Percentiles rank a stretch among this genome's conserved stretches.
Evolutionary conservation across 2,888 invertebrate species (phyloP).

Genomic region (Melipona bicolor): DNA sequence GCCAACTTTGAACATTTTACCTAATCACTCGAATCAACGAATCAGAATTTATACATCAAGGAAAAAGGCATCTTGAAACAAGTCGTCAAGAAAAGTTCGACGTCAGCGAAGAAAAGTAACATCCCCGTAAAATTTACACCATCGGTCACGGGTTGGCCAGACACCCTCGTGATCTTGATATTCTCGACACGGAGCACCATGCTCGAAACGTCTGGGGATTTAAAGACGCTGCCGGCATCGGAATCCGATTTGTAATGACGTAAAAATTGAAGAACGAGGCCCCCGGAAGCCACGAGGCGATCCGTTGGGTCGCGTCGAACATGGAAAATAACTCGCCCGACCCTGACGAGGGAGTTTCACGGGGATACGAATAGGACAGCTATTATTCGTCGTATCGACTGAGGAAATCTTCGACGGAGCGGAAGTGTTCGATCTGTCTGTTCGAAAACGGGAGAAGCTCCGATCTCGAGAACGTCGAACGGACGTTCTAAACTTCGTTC

Average conservation of each 20-base stretch:
- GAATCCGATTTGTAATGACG: slow-evolving; percentile 46
- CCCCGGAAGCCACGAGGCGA: slow-evolving; percentile 11
- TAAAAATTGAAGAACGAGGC: slow-evolving; percentile 39
- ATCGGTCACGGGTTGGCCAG: neutral
- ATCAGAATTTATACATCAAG: neutral
- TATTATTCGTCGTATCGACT: slow-evolving; percentile 53
- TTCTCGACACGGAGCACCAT: no score
- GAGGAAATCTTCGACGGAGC: slow-evolving; percentile 38
- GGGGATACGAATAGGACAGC: slow-evolving; percentile 36
- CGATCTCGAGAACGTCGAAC: slow-evolving; percentile 23
- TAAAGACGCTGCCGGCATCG: neutral
- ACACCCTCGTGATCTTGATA: neutral
- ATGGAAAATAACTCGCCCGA: slow-evolving; percentile 53
- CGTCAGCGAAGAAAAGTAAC: neutral
- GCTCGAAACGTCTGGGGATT: slow-evolving; percentile 14
- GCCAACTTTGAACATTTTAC: neutral
- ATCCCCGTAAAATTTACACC: slow-evolving; percentile 9
- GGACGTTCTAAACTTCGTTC: neutral
- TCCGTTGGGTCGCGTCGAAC: slow-evolving; percentile 32
- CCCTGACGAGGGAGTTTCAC: slow-evolving; percentile 26
- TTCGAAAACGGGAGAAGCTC: slow-evolving; percentile 22
- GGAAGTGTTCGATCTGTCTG: neutral
- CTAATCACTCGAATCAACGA: neutral
- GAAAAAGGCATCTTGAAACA: no score
- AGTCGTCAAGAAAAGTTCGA: no score